phyloP scores from a whole-genome alignment of 2,888 invertebrate genomes.

The Ochlodes sylvanus region DNA sequence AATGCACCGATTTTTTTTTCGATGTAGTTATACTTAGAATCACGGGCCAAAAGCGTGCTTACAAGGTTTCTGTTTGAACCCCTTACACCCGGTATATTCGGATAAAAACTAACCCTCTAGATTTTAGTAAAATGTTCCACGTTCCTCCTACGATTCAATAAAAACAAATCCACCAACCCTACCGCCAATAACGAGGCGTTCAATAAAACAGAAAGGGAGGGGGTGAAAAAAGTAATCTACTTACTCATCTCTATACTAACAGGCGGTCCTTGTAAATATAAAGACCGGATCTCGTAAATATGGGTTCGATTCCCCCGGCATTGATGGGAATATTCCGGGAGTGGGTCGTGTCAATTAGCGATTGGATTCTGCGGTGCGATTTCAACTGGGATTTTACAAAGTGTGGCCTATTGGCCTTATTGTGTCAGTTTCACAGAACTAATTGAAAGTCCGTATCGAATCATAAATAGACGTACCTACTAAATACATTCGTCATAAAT shows the following conservation, averaged over 20 bases:
- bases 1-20: no score
- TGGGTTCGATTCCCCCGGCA: neutral
- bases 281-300: conserved; percentile 14
- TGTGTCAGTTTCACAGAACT: no score
- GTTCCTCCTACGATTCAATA: neutral
- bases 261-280: conserved; percentile 40
- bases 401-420: neutral
- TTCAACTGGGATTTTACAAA: neutral
- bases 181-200: conserved; percentile 49
- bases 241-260: conserved; percentile 54
- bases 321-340: conserved; percentile 6
- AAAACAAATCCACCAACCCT: conserved; percentile 47
- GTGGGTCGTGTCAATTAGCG: conserved; percentile 10
- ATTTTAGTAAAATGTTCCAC: no score
- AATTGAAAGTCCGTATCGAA: no score
- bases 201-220: conserved; percentile 53
- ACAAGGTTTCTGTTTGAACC: no score
- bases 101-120: no score
- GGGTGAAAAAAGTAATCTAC: conserved; percentile 57
- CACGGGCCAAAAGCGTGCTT: no score
- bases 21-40: no score
- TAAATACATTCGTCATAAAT: no score
- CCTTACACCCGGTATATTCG: no score
- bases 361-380: conserved; percentile 7
- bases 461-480: no score